Conservation (phyloP, 2,888 invertebrate genomes). For the Rotaria macrura region DNA sequence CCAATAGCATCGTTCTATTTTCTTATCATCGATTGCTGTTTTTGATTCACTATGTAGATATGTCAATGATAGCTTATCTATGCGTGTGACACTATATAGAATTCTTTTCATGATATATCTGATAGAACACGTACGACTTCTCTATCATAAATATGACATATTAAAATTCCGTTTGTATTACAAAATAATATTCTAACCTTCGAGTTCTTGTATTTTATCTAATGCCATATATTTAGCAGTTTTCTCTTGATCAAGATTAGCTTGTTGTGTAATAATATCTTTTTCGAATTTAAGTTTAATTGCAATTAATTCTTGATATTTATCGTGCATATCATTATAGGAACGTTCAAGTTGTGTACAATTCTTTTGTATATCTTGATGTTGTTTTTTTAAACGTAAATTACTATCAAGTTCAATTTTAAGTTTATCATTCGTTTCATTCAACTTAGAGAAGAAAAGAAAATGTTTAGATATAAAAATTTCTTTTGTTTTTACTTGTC, state of each 20-base stretch:
- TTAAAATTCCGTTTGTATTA: too few relatives aligned
- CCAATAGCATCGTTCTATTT: too few relatives aligned
- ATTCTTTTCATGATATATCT: too few relatives aligned
- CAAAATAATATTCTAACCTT: background rate
- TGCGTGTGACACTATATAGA: too few relatives aligned
- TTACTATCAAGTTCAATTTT: background rate
- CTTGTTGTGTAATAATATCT: constrained; percentile 4
- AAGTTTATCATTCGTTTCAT: background rate
- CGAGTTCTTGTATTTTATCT: constrained; percentile 13
- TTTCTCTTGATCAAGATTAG: constrained; percentile 1
- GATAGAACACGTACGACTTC: too few relatives aligned
- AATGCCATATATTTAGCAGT: background rate
- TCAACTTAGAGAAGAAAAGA: background rate
- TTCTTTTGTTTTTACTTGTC: background rate
- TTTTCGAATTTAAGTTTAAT: constrained; percentile 12
- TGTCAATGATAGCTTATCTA: too few relatives aligned
- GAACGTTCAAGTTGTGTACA: constrained; percentile 5
- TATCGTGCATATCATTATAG: background rate
- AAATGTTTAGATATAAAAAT: background rate
- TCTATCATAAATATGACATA: too few relatives aligned
- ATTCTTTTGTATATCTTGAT: constrained; percentile 16
- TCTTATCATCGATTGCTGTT: too few relatives aligned
- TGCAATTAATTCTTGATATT: constrained; percentile 17
- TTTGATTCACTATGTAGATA: too few relatives aligned
- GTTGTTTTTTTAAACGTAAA: constrained; percentile 15